Conservation (phyloP, 2,888 invertebrate genomes). For the Lysandra coridon region DNA sequence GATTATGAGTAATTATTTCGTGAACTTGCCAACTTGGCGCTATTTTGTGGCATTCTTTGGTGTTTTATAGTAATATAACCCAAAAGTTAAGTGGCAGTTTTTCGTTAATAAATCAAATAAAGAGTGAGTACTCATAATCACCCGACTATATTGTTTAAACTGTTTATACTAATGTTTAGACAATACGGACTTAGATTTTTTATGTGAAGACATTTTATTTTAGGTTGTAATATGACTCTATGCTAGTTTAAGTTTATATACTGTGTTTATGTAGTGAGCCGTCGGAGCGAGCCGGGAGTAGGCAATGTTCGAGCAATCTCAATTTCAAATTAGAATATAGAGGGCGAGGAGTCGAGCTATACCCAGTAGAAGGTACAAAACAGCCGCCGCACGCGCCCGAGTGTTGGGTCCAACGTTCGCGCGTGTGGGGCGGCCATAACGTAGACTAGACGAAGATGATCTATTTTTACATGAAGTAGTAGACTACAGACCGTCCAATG, state of each 20-base stretch:
- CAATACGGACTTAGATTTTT: conserved; percentile 14
- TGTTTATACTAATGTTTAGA: conserved; percentile 14
- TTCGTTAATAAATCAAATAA: not conserved
- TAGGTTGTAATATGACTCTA: conserved; percentile 33
- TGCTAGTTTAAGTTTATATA: conserved; percentile 34
- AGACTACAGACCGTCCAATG: conserved; percentile 45
- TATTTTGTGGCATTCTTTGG: not conserved
- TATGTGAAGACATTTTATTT: conserved; percentile 27
- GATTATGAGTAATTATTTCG: not conserved
- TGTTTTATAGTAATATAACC: not conserved
- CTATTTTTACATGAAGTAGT: conserved; percentile 57
- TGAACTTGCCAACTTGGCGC: not conserved
- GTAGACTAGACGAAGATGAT: conserved; percentile 34
- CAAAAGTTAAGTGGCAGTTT: not conserved
- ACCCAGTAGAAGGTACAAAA: conserved; percentile 9
- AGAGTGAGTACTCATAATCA: not conserved
- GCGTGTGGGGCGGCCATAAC: not conserved
- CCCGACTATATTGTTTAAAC: not conserved
- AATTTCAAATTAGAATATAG: conserved; percentile 62
- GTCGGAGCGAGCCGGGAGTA: conserved; percentile 58
- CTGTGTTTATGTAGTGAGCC: conserved; percentile 35
- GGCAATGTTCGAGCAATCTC: conserved; percentile 70
- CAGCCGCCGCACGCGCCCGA: not conserved
- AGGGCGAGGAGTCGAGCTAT: conserved; percentile 53
- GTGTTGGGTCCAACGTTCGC: not conserved